phyloP scores from a whole-genome alignment of 1,140 invertebrate species.

The Anoplolepis gracilipes region DNA sequence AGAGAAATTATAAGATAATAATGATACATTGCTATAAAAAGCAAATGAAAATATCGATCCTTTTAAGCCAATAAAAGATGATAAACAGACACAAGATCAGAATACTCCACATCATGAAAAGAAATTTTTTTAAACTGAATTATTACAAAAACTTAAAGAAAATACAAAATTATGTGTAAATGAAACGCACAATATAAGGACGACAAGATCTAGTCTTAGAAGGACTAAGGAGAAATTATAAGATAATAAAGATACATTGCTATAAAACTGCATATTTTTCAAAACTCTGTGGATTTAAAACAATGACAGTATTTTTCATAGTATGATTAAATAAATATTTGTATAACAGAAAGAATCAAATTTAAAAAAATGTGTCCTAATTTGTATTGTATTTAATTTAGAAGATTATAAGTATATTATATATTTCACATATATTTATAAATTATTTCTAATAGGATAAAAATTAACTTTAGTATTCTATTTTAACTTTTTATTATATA shows the following conservation, averaged over 20 bases:
- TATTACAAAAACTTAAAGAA: not conserved
- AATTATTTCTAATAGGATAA: not conserved
- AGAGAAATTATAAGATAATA: slow-evolving; percentile 13
- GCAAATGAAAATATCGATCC: not conserved
- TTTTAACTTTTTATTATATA: slow-evolving; percentile 54
- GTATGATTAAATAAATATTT: not conserved
- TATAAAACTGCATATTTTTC: not conserved
- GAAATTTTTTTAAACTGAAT: slow-evolving; percentile 8
- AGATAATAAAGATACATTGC: not conserved
- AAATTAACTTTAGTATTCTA: not conserved
- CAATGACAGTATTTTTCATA: slow-evolving; percentile 12
- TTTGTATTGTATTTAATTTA: not conserved
- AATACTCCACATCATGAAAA: slow-evolving; percentile 35
- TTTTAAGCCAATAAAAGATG: not conserved
- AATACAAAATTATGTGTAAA: slow-evolving; percentile 7
- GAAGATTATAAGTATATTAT: not conserved
- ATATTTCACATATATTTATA: not conserved
- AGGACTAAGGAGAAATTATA: slow-evolving; percentile 19
- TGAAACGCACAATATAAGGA: not conserved
- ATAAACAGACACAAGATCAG: not conserved
- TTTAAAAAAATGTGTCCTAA: not conserved
- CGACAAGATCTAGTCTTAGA: not conserved
- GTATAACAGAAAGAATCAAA: slow-evolving; percentile 11
- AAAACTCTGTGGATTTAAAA: not conserved
- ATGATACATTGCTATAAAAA: too few species aligned